A percentile compares a stretch with the other conserved stretches of the same genome.
Conservation (phyloP, 2,797 vertebrate genomes). For the Cirrhinus mrigala region DNA sequence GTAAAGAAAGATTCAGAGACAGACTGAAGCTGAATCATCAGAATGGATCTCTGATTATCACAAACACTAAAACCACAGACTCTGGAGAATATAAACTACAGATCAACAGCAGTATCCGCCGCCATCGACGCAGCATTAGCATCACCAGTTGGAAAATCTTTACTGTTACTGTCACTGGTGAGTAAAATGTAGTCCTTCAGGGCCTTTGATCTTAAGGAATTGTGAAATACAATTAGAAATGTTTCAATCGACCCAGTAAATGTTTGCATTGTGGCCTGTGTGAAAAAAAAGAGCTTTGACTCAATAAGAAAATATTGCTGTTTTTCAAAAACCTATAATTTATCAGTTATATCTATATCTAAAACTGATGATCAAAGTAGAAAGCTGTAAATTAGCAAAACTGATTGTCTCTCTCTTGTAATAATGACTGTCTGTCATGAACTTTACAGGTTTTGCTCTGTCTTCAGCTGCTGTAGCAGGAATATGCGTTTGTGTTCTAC, state of each 20-base stretch:
- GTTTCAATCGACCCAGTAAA: neutral
- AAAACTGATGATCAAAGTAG: neutral
- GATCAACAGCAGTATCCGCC: neutral
- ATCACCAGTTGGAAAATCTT: neutral
- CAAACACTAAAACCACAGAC: too few species aligned
- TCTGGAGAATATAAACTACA: too few species aligned
- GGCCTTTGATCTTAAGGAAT: neutral
- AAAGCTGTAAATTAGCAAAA: neutral
- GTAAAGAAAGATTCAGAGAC: too few species aligned
- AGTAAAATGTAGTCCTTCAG: neutral
- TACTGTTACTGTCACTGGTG: neutral
- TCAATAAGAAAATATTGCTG: too few species aligned
- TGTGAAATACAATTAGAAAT: neutral
- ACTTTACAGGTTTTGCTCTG: neutral
- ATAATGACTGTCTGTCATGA: neutral
- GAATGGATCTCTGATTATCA: too few species aligned
- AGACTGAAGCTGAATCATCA: too few species aligned
- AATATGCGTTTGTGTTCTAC: neutral
- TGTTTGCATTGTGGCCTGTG: neutral
- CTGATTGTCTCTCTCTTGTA: too few species aligned
- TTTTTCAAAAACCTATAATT: neutral
- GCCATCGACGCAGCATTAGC: neutral
- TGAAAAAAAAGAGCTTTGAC: too few species aligned
- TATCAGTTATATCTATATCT: neutral
- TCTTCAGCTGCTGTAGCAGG: neutral